Conservation (phyloP, 1,140 invertebrate genomes). For the Coenobita brevimanus region DNA sequence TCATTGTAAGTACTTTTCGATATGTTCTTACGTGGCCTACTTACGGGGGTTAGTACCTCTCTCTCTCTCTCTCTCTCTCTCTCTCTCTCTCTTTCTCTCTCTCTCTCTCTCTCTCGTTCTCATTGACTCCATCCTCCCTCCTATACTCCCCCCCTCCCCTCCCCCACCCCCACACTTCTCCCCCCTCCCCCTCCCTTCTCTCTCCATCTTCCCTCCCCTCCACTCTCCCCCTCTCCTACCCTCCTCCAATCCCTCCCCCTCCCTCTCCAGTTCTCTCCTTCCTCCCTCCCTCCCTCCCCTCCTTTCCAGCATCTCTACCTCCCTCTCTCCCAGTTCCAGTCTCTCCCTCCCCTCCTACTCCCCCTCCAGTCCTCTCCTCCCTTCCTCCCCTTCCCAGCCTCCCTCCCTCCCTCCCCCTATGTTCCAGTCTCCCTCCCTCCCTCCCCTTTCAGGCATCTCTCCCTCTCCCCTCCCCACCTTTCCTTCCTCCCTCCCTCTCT, state of each 20-base stretch:
- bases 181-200: neutral
- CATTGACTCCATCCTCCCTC: neutral
- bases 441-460: neutral
- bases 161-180: neutral
- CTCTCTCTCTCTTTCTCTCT: neutral
- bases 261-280: neutral
- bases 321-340: neutral
- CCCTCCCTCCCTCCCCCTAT: neutral
- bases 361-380: neutral
- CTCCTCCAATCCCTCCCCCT: neutral
- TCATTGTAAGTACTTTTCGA: too few relatives aligned
- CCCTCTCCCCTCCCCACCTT: neutral
- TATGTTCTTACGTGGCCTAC: too few relatives aligned
- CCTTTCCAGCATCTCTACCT: neutral
- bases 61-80: neutral
- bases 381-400: neutral
- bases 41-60: neutral
- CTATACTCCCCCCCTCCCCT: neutral
- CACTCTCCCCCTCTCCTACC: neutral
- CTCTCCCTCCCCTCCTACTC: neutral
- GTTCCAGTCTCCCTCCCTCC: neutral
- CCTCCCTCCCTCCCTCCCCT: neutral
- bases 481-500: neutral
- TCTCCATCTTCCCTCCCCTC: neutral
- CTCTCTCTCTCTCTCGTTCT: neutral